Evolutionary conservation across 2,797 vertebrate species (phyloP).

Genomic region (Sebastes diaconus): DNA sequence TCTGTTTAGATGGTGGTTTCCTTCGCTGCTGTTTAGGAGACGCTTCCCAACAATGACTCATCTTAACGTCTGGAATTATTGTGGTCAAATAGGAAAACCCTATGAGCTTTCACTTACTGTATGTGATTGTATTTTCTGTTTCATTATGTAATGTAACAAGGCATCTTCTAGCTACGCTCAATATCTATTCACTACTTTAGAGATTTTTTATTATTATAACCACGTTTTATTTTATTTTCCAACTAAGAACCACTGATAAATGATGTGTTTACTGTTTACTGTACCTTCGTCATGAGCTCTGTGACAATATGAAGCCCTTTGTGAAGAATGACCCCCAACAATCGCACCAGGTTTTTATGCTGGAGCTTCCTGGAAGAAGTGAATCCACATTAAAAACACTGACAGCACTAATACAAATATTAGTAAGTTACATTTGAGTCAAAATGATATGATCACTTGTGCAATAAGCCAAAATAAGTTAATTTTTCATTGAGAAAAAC

Average conservation of each 20-base stretch:
- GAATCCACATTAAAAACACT: not conserved
- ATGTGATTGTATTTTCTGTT: not conserved
- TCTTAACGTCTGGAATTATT: not conserved
- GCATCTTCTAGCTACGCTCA: not conserved
- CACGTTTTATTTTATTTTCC: not conserved
- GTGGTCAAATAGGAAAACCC: not conserved
- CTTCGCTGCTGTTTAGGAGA: too few species aligned
- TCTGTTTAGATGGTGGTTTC: not conserved
- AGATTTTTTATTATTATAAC: not conserved
- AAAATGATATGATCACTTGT: not conserved
- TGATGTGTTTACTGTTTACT: not conserved
- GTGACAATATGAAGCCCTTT: slow-evolving; percentile 93
- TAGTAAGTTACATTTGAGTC: not conserved
- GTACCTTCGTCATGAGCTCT: slow-evolving; percentile 94
- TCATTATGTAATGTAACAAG: not conserved
- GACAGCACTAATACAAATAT: not conserved
- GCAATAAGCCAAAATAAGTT: not conserved
- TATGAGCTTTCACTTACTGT: not conserved
- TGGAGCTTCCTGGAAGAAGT: slow-evolving; percentile 86
- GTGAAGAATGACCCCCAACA: slow-evolving; percentile 91
- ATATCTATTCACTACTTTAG: not conserved
- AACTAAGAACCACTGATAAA: not conserved
- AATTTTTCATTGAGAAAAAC: not conserved
- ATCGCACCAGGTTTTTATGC: slow-evolving; percentile 90
- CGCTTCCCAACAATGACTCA: not conserved